A percentile compares a stretch with the other conserved stretches of the same genome.
phyloP scores from a whole-genome alignment of 2,888 invertebrate species.

The Bombylius discolor region DNA sequence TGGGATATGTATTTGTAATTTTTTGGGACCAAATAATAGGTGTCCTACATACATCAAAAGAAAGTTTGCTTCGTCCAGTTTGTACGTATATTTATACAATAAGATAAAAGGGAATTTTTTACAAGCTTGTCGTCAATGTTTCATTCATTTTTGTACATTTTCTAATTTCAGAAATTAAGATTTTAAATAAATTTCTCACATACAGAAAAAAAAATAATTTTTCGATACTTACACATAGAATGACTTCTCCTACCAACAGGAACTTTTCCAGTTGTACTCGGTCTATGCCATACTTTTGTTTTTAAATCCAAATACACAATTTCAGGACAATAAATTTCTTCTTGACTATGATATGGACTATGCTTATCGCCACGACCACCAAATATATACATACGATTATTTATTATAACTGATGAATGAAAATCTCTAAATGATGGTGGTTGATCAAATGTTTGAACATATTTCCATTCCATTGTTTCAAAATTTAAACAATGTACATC shows the following conservation, averaged over 20 bases:
- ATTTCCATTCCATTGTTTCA: slow-evolving; percentile 58
- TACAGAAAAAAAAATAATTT: background rate
- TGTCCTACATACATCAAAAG: no score
- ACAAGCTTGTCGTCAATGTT: no score
- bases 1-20: no score
- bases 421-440: slow-evolving; percentile 71
- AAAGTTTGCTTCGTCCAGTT: no score
- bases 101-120: no score
- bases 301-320: slow-evolving; percentile 63
- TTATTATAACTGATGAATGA: slow-evolving; percentile 70
- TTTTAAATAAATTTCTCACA: background rate
- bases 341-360: slow-evolving; percentile 48
- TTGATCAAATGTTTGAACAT: slow-evolving; percentile 46
- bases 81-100: no score
- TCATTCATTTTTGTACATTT: no score
- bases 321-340: slow-evolving; percentile 66
- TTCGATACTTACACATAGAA: slow-evolving; percentile 62
- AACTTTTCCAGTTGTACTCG: slow-evolving; percentile 46
- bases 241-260: slow-evolving; percentile 79
- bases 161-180: background rate
- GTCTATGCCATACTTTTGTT: slow-evolving; percentile 54
- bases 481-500: slow-evolving; percentile 66
- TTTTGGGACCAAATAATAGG: no score
- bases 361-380: slow-evolving; percentile 73
- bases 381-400: slow-evolving; percentile 73